A percentile compares a stretch with the other conserved stretches of the same genome.
Conservation (phyloP, 2,113 vertebrate species). For the Epinephelus moara region DNA sequence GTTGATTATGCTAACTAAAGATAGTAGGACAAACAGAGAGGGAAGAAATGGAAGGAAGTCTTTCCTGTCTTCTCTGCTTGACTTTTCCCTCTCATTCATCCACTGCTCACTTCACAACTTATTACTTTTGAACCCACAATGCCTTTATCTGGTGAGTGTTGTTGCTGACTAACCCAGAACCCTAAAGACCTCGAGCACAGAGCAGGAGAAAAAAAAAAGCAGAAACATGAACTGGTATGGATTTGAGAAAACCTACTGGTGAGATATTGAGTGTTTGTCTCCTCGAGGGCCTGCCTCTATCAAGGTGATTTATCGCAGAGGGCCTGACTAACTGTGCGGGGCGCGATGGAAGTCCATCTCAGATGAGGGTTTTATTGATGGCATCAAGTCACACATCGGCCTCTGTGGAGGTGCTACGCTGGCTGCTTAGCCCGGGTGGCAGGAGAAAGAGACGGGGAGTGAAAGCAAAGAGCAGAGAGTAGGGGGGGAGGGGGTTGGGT, state of each 20-base stretch:
- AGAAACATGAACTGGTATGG: conserved; percentile 73
- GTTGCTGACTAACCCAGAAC: conserved; percentile 49
- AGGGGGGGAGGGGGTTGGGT: background rate
- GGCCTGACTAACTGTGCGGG: conserved; percentile 47
- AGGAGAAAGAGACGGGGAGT: conserved; percentile 35
- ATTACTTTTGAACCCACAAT: conserved; percentile 30
- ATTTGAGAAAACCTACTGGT: conserved; percentile 69
- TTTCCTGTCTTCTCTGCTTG: background rate
- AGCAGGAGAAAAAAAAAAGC: conserved; percentile 7
- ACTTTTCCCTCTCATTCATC: conserved; percentile 33
- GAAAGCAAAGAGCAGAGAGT: conserved; percentile 44
- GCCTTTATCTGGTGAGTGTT: conserved; percentile 2
- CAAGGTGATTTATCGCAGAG: conserved; percentile 66
- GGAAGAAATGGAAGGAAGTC: background rate
- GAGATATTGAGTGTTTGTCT: conserved; percentile 85
- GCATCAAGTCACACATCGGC: conserved; percentile 85
- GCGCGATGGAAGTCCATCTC: conserved; percentile 67
- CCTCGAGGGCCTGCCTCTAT: conserved; percentile 68
- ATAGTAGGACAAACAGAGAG: too few relatives aligned
- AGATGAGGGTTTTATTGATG: conserved; percentile 85
- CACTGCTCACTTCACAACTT: conserved; percentile 25
- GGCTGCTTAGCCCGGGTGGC: conserved; percentile 61
- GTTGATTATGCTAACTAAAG: too few relatives aligned
- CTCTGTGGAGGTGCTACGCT: conserved; percentile 71
- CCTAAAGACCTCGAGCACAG: conserved; percentile 43